Conservation (phyloP, 2,797 vertebrate species). For the Hypotaenidia okinawae region DNA sequence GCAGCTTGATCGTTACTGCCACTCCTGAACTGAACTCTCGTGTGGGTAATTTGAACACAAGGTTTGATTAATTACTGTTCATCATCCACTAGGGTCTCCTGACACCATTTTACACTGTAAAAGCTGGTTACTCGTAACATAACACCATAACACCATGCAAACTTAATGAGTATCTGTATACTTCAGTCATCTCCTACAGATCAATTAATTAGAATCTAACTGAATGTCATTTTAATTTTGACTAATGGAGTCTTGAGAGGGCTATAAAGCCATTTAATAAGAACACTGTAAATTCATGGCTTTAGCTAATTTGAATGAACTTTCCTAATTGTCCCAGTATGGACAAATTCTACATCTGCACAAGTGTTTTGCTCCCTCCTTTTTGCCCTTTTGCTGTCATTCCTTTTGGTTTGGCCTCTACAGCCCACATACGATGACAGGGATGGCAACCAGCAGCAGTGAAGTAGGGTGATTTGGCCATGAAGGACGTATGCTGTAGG, state of each 20-base stretch:
- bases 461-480: not conserved
- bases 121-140: not conserved
- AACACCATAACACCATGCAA: not conserved
- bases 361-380: not conserved
- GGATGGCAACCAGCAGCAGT: not conserved
- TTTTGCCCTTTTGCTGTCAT: not conserved
- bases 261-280: not conserved
- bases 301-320: not conserved
- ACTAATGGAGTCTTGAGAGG: not conserved
- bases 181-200: not conserved
- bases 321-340: not conserved
- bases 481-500: rapidly evolving
- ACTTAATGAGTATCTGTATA: not conserved
- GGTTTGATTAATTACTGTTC: not conserved
- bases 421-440: too few species aligned
- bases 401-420: not conserved
- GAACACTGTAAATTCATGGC: not conserved
- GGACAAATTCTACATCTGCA: not conserved
- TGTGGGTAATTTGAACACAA: not conserved
- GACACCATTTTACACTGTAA: not conserved
- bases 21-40: not conserved
- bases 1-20: not conserved
- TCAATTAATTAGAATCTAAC: not conserved
- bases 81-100: not conserved
- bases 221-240: not conserved